Percentiles rank a stretch among this genome's conserved stretches.
Conservation (phyloP, 2,113 vertebrate genomes). For the Dasyurus viverrinus region DNA sequence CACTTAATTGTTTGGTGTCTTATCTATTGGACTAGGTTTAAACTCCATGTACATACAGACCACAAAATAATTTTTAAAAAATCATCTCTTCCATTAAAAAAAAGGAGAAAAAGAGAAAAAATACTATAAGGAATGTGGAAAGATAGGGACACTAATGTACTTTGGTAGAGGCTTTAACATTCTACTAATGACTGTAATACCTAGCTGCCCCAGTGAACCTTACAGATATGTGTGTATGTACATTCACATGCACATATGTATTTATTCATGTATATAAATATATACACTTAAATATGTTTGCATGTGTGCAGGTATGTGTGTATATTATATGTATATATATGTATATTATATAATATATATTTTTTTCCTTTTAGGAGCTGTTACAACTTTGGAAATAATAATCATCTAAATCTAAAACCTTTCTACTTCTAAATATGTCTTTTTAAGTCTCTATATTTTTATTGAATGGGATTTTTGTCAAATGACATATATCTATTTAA, state of each 20-base stretch:
- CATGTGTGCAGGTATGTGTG: too few relatives aligned
- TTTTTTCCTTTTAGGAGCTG: neutral
- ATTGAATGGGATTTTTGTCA: neutral
- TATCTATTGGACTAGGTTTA: neutral
- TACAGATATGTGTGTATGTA: too few relatives aligned
- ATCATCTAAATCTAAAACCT: neutral
- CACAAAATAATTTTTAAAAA: neutral
- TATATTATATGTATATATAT: too few relatives aligned
- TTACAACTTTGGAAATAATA: neutral
- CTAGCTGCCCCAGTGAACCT: too few relatives aligned
- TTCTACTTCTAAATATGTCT: neutral
- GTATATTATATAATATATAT: too few relatives aligned
- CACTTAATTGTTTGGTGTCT: neutral
- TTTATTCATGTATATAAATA: too few relatives aligned
- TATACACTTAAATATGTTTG: too few relatives aligned
- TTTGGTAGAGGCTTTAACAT: neutral
- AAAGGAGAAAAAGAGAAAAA: neutral
- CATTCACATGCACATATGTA: too few relatives aligned
- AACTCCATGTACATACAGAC: neutral
- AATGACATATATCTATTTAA: neutral
- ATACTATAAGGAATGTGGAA: neutral
- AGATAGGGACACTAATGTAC: neutral
- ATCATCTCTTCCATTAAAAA: neutral
- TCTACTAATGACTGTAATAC: too few relatives aligned
- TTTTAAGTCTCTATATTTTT: neutral